These are phyloP conservation scores for Leptopilina boulardi DNA, from an alignment of 1,140 invertebrate genomes.

Conservation along the genomic window DNA sequence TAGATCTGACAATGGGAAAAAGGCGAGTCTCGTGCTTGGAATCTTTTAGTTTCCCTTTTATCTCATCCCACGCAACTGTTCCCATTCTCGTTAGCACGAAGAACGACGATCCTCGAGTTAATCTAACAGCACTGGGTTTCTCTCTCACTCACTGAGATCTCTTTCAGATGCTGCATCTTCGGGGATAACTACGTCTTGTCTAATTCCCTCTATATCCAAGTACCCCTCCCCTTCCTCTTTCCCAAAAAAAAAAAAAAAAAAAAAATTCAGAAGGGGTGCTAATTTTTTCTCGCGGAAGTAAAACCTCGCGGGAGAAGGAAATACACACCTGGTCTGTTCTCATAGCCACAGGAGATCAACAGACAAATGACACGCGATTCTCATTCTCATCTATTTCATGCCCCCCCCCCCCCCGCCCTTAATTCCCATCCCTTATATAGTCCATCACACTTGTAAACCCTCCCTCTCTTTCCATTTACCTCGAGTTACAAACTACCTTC, in stretches of 20 bases:
- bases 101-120: conserved; percentile 53
- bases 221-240: neutral
- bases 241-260: too few species aligned
- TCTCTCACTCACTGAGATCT: neutral
- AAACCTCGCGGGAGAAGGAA: conserved; percentile 56
- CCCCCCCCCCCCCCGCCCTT: conserved; percentile 7
- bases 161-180: conserved; percentile 37
- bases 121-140: conserved; percentile 51
- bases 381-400: conserved; percentile 51
- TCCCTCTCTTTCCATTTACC: conserved; percentile 40
- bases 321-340: conserved; percentile 69
- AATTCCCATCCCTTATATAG: neutral
- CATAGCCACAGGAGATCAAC: conserved; percentile 74
- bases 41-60: conserved; percentile 50
- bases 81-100: conserved; percentile 54
- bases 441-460: conserved; percentile 11
- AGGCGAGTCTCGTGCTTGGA: conserved; percentile 37
- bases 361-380: conserved; percentile 76
- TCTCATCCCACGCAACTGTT: conserved; percentile 47
- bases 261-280: conserved; percentile 54
- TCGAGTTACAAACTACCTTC: conserved; percentile 69
- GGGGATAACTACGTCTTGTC: conserved; percentile 62
- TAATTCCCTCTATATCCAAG: conserved; percentile 64
- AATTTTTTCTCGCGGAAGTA: conserved; percentile 73
- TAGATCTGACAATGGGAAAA: conserved; percentile 31